Evolutionary conservation across 2,797 vertebrate genomes (phyloP).

Genomic region (Columba guinea): DNA sequence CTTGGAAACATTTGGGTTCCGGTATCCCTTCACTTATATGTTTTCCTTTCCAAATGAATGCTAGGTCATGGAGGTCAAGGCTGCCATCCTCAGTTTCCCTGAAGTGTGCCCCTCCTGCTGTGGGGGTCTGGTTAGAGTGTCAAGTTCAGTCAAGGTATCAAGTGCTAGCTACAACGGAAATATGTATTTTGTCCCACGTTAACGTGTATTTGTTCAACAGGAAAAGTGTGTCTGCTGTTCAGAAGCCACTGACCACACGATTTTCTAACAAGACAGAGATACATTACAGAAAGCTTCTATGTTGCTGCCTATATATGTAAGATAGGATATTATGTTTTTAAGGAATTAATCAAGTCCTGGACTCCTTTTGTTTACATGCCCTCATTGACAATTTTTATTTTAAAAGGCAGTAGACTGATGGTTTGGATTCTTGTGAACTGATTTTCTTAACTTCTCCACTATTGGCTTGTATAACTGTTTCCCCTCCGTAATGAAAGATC

Average conservation of each 20-base stretch:
- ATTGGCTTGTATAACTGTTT: not conserved
- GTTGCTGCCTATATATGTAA: not conserved
- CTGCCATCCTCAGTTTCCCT: not conserved
- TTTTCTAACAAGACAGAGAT: not conserved
- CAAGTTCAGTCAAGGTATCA: not conserved
- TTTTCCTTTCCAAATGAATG: not conserved
- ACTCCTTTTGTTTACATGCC: not conserved
- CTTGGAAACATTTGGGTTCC: not conserved
- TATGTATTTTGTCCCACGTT: not conserved
- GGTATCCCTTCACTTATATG: not conserved
- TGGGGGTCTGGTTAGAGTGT: not conserved
- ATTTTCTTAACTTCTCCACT: not conserved
- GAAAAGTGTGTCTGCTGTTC: not conserved
- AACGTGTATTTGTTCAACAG: not conserved
- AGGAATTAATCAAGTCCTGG: not conserved
- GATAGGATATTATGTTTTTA: not conserved
- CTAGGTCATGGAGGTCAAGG: not conserved
- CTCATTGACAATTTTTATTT: not conserved
- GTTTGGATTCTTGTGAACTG: not conserved
- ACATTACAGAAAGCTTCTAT: not conserved
- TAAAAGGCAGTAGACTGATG: not conserved
- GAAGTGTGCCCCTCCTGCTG: not conserved
- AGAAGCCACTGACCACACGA: not conserved
- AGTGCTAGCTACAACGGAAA: not conserved
- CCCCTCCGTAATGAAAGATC: not conserved